Percentiles rank a stretch among this genome's conserved stretches.
Conservation (phyloP, 1,140 invertebrate genomes). For the Dinoponera quadriceps region DNA sequence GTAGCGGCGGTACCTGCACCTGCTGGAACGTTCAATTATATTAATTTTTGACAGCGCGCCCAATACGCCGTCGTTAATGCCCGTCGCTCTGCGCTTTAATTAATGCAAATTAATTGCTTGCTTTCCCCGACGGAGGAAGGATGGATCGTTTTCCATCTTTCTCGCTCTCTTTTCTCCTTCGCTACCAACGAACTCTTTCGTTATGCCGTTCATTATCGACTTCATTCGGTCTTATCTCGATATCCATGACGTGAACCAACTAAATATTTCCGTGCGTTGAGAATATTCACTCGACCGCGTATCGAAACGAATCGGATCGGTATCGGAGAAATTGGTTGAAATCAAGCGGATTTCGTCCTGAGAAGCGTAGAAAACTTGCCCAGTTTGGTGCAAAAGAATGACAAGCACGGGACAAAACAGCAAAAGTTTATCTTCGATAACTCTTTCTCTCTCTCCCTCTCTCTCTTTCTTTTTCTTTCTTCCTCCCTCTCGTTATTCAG, state of each 20-base stretch:
- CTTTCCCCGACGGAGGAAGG: background rate
- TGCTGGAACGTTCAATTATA: conserved; percentile 37
- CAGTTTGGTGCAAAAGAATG: background rate
- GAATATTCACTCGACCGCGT: too few relatives aligned
- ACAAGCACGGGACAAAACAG: background rate
- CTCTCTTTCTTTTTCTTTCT: background rate
- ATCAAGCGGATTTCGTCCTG: background rate
- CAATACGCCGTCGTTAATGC: conserved; percentile 17
- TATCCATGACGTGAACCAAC: too few relatives aligned
- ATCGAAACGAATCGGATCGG: background rate
- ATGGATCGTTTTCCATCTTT: background rate
- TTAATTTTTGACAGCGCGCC: conserved; percentile 36
- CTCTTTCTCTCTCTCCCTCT: background rate
- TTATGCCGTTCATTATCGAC: conserved; percentile 11
- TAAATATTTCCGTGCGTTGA: too few relatives aligned
- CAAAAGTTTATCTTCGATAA: background rate
- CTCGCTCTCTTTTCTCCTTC: background rate
- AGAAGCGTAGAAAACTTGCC: background rate
- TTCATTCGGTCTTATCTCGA: too few relatives aligned
- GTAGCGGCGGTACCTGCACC: background rate
- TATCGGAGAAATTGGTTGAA: background rate
- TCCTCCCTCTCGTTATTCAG: background rate
- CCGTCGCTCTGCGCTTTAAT: background rate
- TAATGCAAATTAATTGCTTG: conserved; percentile 39
- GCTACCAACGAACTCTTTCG: background rate